Evolutionary conservation across 2,888 invertebrate species (phyloP).

Genomic region (Cyaniris semiargus): DNA sequence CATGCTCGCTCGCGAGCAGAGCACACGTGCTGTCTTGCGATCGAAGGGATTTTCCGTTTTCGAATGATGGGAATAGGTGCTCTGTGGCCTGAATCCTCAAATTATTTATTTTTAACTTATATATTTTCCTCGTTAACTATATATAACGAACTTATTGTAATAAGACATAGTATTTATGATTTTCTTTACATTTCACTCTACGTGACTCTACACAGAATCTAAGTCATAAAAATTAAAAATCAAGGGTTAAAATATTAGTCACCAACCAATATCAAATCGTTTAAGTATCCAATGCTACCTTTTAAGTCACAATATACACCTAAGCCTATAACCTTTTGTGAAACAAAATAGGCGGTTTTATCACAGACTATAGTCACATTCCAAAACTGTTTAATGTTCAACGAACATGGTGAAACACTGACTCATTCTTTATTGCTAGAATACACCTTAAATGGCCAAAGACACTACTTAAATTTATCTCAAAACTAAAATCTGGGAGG

Average conservation of each 20-base stretch:
- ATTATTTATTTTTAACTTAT: not conserved
- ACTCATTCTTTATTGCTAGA: slow-evolving; percentile 22
- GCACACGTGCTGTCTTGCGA: too few relatives aligned
- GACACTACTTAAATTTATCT: slow-evolving; percentile 20
- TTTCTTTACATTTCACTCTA: too few relatives aligned
- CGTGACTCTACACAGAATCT: too few relatives aligned
- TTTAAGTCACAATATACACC: not conserved
- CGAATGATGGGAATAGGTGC: not conserved
- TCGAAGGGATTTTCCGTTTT: not conserved
- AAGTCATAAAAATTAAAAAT: too few relatives aligned
- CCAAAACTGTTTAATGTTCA: slow-evolving; percentile 4
- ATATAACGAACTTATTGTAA: too few relatives aligned
- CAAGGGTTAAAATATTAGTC: too few relatives aligned
- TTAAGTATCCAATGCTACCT: too few relatives aligned
- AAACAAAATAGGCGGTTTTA: not conserved
- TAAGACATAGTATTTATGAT: too few relatives aligned
- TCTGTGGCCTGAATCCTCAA: not conserved
- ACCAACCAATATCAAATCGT: too few relatives aligned
- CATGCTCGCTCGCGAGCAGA: too few relatives aligned
- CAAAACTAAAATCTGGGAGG: slow-evolving; percentile 8
- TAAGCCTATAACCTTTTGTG: not conserved
- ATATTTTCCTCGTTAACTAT: too few relatives aligned
- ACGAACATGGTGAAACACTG: slow-evolving; percentile 15
- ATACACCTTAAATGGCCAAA: slow-evolving; percentile 20
- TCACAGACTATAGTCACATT: not conserved